Conservation (phyloP, 2,888 invertebrate species). For the Sinotaia quadrata region DNA sequence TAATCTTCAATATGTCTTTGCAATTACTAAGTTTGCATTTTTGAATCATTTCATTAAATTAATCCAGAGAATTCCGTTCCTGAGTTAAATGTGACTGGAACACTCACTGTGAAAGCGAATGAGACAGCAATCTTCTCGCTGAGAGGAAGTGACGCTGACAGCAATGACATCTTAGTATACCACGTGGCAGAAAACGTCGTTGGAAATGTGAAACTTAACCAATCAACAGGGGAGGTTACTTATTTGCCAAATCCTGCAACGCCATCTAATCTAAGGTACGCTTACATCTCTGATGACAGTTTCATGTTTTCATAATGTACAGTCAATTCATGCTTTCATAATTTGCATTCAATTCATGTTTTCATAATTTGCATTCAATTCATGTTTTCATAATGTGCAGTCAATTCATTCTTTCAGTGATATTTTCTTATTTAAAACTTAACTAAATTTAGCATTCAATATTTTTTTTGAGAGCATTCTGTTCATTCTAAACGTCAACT, state of each 20-base stretch:
- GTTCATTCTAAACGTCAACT: too few relatives aligned
- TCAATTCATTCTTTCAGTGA: not conserved
- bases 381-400: not conserved
- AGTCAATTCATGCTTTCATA: not conserved
- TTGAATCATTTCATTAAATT: too few relatives aligned
- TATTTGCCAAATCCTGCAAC: not conserved
- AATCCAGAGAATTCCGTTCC: conserved; percentile 19
- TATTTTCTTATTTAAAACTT: too few relatives aligned
- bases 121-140: not conserved
- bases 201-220: not conserved
- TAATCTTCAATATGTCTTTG: too few relatives aligned
- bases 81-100: not conserved
- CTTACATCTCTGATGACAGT: not conserved
- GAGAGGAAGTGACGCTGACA: conserved; percentile 1
- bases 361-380: not conserved
- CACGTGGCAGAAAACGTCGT: not conserved
- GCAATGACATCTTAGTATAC: conserved; percentile 1
- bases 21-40: too few relatives aligned
- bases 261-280: not conserved
- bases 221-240: not conserved
- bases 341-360: not conserved
- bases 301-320: not conserved
- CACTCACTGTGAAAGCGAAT: not conserved
- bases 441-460: too few relatives aligned
- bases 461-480: too few relatives aligned